Conservation (phyloP, 2,888 invertebrate genomes). For the Aspidiotus rigidus region DNA sequence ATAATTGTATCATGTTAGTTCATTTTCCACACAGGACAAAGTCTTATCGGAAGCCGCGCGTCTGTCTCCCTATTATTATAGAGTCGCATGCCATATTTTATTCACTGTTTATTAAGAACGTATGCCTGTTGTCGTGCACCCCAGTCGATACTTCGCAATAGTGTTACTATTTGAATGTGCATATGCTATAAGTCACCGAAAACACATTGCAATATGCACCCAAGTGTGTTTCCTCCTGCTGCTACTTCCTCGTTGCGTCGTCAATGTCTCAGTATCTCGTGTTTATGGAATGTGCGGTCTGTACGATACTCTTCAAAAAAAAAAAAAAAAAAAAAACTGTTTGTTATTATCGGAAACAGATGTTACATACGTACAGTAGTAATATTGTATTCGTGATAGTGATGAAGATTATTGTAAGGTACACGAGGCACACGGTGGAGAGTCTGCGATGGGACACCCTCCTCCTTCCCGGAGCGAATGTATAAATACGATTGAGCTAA, state of each 20-base stretch:
- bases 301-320: neutral
- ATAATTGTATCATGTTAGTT: too few species aligned
- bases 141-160: too few species aligned
- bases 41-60: too few species aligned
- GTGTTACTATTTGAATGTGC: neutral
- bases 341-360: neutral
- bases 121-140: too few species aligned
- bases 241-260: neutral
- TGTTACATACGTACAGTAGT: neutral
- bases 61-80: too few species aligned
- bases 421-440: neutral
- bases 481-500: neutral
- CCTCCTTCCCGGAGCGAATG: neutral
- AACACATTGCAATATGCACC: neutral
- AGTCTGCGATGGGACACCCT: neutral
- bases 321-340: neutral
- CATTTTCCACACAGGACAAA: too few species aligned
- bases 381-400: neutral
- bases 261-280: neutral
- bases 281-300: neutral
- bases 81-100: too few species aligned
- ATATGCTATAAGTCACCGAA: neutral
- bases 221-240: neutral
- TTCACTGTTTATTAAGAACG: too few species aligned
- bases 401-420: neutral